Evolutionary conservation across 37 sponge, comb jelly and placozoan species (phyloP), one percentile per base, ranked within the genome.

Genomic region (Geodia barretti): DNA sequence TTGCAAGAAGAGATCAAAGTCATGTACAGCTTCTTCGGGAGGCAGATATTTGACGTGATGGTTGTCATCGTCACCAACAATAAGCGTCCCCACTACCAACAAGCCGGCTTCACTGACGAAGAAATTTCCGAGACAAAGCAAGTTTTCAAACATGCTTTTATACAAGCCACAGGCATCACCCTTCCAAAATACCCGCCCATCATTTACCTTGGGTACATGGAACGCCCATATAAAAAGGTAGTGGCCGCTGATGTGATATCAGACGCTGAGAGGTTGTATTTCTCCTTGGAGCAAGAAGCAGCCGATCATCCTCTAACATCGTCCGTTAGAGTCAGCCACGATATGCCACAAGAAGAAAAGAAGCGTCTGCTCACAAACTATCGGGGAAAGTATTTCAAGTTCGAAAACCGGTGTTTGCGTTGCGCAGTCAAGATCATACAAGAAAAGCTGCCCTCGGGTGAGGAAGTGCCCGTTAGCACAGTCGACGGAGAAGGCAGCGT

Each of bases 11-110:
- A 83, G 60, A 36, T 83, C 32, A 34, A 65, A 33, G 38, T 54
- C 36, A 41, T 83, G 74, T 4, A 62, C 0, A 9, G 60, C 66
- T 65, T 38, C 33, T 83, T 83, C 61, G 83, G 83, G 2, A 19
- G 7, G 1, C 7, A 38, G 17, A 65, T 83, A n/a, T 74, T 83
- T 35, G 59, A 41, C 3, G 65, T 26, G 3, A 83, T 83, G 74
- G 75, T 83, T 1, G 37, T 83, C 2, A 68, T 83, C 14, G 75
- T 67, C 1, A 83, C 83, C 4, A 30, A 39, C 4, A 30, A 40
- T 2, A 33, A 74, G 29, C 28, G 35, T 35, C 39, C 36, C 1
- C 17, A 30, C 31, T 4, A 28, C 73, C 34, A 65, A 31, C 26
- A 37, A 1, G 78, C 33, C 9, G 54, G 35, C 14, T 80, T 80